phyloP scores from a whole-genome alignment of 2,797 vertebrate genomes.

The Garrulus glandarius region DNA sequence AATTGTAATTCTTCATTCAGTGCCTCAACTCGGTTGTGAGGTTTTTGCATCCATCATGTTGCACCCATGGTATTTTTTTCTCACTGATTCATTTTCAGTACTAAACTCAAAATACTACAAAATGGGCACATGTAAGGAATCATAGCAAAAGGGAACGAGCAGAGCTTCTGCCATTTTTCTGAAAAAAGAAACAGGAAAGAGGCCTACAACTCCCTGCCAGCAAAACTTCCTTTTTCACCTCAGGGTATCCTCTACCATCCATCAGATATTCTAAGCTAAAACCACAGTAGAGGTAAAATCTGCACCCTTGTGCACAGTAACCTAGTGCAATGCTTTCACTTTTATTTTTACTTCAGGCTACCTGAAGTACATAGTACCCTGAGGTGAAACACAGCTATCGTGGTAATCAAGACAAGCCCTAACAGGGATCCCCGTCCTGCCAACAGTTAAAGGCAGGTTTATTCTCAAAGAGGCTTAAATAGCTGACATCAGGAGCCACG shows the following conservation, averaged over 20 bases:
- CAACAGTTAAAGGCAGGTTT: not conserved
- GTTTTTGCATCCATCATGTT: conserved; percentile 9
- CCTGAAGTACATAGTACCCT: conserved; percentile 16
- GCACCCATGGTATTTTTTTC: not conserved
- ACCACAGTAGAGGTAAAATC: not conserved
- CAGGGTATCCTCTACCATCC: not conserved
- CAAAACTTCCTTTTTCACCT: conserved; percentile 21
- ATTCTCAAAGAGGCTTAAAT: not conserved
- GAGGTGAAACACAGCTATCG: conserved; percentile 19
- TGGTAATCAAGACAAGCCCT: not conserved
- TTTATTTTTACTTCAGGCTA: conserved; percentile 35
- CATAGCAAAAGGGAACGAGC: not conserved
- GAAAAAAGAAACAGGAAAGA: not conserved
- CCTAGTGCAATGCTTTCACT: not conserved
- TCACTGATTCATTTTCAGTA: not conserved
- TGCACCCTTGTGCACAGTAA: not conserved
- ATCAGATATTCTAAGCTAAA: not conserved
- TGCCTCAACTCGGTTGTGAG: not conserved
- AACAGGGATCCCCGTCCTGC: not conserved
- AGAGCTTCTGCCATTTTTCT: not conserved
- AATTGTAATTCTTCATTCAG: conserved; percentile 9
- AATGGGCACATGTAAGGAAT: not conserved
- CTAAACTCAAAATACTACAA: conserved; percentile 4
- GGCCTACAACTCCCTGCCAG: not conserved
- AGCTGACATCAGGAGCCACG: not conserved